Base-by-base conservation (phyloP, 1,140 invertebrate species). In the Ooceraea biroi region DNA sequence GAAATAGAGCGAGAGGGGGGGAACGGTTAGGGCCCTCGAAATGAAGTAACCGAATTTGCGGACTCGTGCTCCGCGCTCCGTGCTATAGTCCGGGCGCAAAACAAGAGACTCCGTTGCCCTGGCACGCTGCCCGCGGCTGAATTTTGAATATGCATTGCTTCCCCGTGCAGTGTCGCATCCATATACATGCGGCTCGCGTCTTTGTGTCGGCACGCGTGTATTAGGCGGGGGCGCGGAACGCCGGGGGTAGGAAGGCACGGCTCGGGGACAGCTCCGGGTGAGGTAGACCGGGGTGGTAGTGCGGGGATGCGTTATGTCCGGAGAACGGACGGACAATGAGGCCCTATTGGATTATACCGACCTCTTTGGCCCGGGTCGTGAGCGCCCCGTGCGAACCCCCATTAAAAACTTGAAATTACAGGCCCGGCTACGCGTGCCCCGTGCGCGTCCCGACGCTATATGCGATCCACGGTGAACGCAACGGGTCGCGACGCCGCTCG, bases 141-240 rank as follows among this genome's bases (percentile, higher is more conserved):
- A 93, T 93, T 94, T 94, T 94, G 92, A 94, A 94, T 94, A 94
- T 94, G 92, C 93, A 94, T 94, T 93, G 91, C 93, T 92, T 92
- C 87, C 89, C 88, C 85, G 84, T 88, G 87, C 88, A 89, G 83
- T 85, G 87, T 89, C 88, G 87, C 88, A 88, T 89, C 86, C 87
- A 88, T 88, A 88, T 88, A 88, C 86, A 88, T 88, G 82, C 63
- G 82, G 63, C 83, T 55, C 85, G 76, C 82, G 82, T 88, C 86
- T 88, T 88, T 87, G 86, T 87, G 85, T 58, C 60, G 78, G 86
- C 83, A 76, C 85, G 83, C 66, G 71, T 80, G 77, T 87, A 80
- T 80, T 80, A 80, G 50, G 76, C 27, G 52, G 55, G 85, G 85
- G 68, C 50, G 19, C 17, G 72, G 48, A 30, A 30, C n/a, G 52